phyloP scores from a whole-genome alignment of 2,113 vertebrate genomes.

The Poicephalus gulielmi region DNA sequence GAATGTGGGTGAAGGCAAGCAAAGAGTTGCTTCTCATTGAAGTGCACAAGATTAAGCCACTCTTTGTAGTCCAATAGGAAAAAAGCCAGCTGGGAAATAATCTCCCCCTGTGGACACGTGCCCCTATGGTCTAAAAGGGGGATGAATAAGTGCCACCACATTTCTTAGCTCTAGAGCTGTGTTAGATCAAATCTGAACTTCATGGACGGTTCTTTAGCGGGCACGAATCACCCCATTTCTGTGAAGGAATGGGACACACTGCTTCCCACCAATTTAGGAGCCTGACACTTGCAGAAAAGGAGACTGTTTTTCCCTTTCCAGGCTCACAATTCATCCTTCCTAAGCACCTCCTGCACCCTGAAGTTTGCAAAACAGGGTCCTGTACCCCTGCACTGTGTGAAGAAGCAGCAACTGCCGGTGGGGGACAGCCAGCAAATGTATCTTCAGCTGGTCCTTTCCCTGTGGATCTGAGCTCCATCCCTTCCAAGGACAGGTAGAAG shows the following conservation, averaged over 20 bases:
- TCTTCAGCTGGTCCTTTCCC: neutral
- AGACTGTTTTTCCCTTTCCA: neutral
- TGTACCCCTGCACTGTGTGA: neutral
- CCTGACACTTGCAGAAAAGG: neutral
- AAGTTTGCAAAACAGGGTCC: neutral
- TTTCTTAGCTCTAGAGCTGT: neutral
- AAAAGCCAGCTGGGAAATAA: neutral
- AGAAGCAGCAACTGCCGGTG: neutral
- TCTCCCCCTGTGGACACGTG: neutral
- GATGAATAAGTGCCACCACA: accelerated
- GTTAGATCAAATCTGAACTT: neutral
- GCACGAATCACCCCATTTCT: neutral
- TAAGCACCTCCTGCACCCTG: neutral
- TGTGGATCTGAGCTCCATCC: neutral
- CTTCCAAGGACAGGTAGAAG: accelerated
- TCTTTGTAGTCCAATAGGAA: neutral
- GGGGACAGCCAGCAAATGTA: neutral
- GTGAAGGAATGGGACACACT: neutral
- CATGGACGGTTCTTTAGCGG: neutral
- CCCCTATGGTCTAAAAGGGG: neutral
- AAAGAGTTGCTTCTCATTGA: conserved; percentile 1
- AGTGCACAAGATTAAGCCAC: neutral
- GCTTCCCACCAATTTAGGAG: neutral
- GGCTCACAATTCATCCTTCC: neutral
- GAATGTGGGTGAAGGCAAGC: neutral